Evolutionary conservation across 2,888 invertebrate species (phyloP).

Genomic region (Drosophila putrida): DNA sequence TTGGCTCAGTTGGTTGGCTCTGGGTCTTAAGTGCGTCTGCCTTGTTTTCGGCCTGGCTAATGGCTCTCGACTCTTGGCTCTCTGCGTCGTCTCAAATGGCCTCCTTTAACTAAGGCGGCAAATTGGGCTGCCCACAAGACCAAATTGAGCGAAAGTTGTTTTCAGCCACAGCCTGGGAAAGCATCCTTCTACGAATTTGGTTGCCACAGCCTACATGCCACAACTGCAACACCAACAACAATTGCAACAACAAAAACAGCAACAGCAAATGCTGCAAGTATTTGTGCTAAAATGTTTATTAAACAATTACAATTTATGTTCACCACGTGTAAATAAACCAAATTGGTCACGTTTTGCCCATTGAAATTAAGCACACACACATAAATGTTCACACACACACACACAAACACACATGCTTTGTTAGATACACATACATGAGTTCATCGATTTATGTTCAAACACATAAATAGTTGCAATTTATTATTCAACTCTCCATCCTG

Average conservation of each 20-base stretch:
- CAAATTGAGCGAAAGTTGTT: conserved; percentile 48
- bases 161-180: conserved; percentile 16
- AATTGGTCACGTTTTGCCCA: conserved; percentile 85
- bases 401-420: conserved; percentile 31
- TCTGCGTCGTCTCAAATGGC: conserved; percentile 9
- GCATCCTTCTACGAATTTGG: conserved; percentile 29
- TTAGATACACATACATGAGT: conserved; percentile 34
- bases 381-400: not conserved
- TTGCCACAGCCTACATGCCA: conserved; percentile 23
- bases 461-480: conserved; percentile 75
- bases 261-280: conserved; percentile 20
- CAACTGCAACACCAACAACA: conserved; percentile 8
- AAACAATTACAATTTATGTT: conserved; percentile 82
- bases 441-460: conserved; percentile 62
- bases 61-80: conserved; percentile 27
- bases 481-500: conserved; percentile 48
- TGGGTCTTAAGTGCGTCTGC: conserved; percentile 63
- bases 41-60: conserved; percentile 59
- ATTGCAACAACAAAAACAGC: conserved; percentile 10
- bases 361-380: conserved; percentile 63
- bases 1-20: conserved; percentile 30
- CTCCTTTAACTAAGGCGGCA: conserved; percentile 23
- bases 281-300: conserved; percentile 61
- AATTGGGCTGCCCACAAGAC: conserved; percentile 47
- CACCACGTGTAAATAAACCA: conserved; percentile 85